Evolutionary conservation across 2,888 invertebrate genomes (phyloP), one percentile per base, ranked within the genome.

Genomic region (Epinotia ramella): DNA sequence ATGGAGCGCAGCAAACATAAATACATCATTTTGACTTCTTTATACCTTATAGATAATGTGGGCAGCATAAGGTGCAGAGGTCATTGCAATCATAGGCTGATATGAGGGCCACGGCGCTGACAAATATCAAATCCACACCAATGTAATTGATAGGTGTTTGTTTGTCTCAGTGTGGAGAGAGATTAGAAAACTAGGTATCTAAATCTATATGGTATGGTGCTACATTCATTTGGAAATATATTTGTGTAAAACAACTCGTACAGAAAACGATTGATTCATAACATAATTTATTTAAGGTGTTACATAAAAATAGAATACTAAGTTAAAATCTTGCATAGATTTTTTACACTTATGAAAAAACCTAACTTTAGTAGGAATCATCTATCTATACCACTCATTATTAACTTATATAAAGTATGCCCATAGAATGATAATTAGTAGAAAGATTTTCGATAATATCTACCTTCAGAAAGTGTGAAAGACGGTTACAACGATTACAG

Each of bases 1-100:
- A 76, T 20, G 56, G 57, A 76, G 71, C 67, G 84, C 82, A 83
- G 83, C 81, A 79, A 79, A 83, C 86, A 85, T 86, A 87, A 89
- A 89, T 88, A 90, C 84, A 89, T 90, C 87, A 84, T 86, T 90
- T 88, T 89, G 88, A 89, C 89, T 91, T 88, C 90, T 90, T 89
- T 88, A 91, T 91, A 91, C 91, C 91, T 91, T 87, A 80, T 83
- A 88, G 91, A 91, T 92, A 92, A 91, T 86, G 86, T 81, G 83
- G 84, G 83, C 83, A 87, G 86, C 80, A 84, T 87, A 83, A 79
- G 84, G 91, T 87, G 83, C 91, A 89, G 80, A 88, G 94, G 93
- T 91, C 91, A 85, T 77, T 94, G 94, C 94, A 94, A 93, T 94
- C 93, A 86, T 87, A 87, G 83, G 80, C 86, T 85, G 93, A 94